phyloP scores from a whole-genome alignment of 2,888 invertebrate species.

The Andrena dorsata region DNA sequence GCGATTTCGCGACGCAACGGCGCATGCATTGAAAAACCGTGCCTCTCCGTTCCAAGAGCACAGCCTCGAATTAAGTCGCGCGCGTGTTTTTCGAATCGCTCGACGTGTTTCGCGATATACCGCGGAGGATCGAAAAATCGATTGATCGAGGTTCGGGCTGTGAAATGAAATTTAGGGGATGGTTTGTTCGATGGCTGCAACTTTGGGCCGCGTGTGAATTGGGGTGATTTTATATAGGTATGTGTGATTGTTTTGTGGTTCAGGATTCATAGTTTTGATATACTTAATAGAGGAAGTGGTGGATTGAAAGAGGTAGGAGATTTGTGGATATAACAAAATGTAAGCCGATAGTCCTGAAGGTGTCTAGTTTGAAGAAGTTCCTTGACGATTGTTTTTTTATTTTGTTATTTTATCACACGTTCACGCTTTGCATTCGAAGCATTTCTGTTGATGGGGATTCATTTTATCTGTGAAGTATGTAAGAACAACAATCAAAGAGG shows the following conservation, averaged over 20 bases:
- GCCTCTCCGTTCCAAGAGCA: constrained; percentile 16
- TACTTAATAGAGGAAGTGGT: no score
- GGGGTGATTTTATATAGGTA: no score
- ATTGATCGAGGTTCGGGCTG: not conserved
- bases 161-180: not conserved
- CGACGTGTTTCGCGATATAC: not conserved
- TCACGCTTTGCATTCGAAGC: not conserved
- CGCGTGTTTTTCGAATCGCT: no score
- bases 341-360: no score
- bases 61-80: constrained; percentile 25
- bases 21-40: constrained; percentile 35
- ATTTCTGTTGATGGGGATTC: not conserved
- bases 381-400: not conserved
- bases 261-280: no score
- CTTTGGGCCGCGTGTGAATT: no score
- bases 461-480: not conserved
- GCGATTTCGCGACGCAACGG: constrained; percentile 48
- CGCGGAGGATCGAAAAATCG: constrained; percentile 3
- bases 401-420: not conserved
- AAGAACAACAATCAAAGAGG: not conserved
- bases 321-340: no score
- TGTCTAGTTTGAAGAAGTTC: no score
- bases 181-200: not conserved
- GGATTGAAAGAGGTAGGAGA: no score
- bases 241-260: no score